Base-by-base conservation (phyloP, 2,888 invertebrate species). In the Candidula unifasciata region DNA sequence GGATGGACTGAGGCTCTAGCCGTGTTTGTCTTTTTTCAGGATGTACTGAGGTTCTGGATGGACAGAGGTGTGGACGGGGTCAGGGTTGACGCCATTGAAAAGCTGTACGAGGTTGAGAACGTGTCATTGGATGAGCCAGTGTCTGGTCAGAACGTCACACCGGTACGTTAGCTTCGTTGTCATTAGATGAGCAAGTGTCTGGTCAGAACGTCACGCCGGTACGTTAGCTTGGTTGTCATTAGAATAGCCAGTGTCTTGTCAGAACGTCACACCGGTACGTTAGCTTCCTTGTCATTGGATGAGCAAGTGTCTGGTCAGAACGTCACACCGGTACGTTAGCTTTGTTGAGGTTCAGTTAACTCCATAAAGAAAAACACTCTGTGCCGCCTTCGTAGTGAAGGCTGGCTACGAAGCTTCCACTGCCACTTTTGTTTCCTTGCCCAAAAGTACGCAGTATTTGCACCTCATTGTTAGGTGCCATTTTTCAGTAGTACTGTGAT, bases 1-100 rank as follows among this genome's bases (percentile, higher is more conserved):
- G n/a, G n/a, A n/a, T n/a, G n/a, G n/a, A n/a, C n/a, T n/a, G n/a
- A n/a, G n/a, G n/a, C n/a, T n/a, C n/a, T n/a, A n/a, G n/a, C n/a
- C n/a, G n/a, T n/a, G n/a, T n/a, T n/a, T n/a, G n/a, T n/a, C n/a
- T n/a, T n/a, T n/a, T n/a, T n/a, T 44, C 77, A 81, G 81, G 6
- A 69, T 1, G 74, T 64, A 21, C n/a, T 81, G n/a, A 27, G 83
- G 60, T 95, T 95, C 88, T 97, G 97, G 95, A 91, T 95, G 35
- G 94, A 95, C 27, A 94, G 95, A 86, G 96, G 96, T 6, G 96
- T 98, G 3, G 97, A 97, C 94, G 98, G 98, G 0, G 97, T 98
- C 93, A 97, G 97, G 92, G 94, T 98, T 13, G 97, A 97, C 93
- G 96, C 96, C 24, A 93, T 97, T 35, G 96, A 96, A 90, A 93